Conservation (phyloP, 2,113 vertebrate genomes). For the Ictalurus punctatus region DNA sequence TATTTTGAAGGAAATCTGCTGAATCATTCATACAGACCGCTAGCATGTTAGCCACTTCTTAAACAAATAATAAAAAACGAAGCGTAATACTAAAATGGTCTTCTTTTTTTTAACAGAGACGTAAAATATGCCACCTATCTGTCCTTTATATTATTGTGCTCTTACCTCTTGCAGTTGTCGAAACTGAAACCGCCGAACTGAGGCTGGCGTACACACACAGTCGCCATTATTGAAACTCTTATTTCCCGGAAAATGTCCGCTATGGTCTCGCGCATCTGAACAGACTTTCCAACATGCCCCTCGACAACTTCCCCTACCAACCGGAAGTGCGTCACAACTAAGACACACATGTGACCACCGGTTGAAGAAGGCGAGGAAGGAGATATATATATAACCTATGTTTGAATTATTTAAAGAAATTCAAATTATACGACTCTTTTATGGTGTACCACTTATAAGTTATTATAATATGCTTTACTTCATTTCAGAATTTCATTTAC, state of each 20-base stretch:
- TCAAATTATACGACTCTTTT: no score
- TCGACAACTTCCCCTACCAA: neutral
- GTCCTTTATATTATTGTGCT: neutral
- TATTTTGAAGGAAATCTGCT: slow-evolving; percentile 57
- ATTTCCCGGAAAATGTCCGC: slow-evolving; percentile 65
- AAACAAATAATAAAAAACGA: neutral
- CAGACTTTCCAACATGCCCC: neutral
- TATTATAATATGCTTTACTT: no score
- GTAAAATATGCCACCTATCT: no score
- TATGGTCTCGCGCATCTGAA: neutral
- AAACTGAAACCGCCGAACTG: slow-evolving; percentile 84
- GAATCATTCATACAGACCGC: slow-evolving; percentile 67
- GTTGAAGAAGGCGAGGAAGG: neutral
- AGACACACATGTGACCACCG: neutral
- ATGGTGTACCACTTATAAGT: no score
- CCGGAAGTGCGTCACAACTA: neutral
- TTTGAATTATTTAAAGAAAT: no score
- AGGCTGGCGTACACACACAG: slow-evolving; percentile 67
- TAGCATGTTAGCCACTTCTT: neutral
- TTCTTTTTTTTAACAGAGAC: neutral
- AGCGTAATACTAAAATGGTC: neutral
- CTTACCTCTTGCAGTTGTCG: slow-evolving; percentile 86
- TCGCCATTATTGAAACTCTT: slow-evolving; percentile 74
- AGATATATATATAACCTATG: no score
- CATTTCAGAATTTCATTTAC: no score